A percentile compares a stretch with the other conserved stretches of the same genome.
These are phyloP conservation scores for Spialia ferax DNA, from an alignment of 2,888 invertebrate genomes.

Conservation along the genomic window DNA sequence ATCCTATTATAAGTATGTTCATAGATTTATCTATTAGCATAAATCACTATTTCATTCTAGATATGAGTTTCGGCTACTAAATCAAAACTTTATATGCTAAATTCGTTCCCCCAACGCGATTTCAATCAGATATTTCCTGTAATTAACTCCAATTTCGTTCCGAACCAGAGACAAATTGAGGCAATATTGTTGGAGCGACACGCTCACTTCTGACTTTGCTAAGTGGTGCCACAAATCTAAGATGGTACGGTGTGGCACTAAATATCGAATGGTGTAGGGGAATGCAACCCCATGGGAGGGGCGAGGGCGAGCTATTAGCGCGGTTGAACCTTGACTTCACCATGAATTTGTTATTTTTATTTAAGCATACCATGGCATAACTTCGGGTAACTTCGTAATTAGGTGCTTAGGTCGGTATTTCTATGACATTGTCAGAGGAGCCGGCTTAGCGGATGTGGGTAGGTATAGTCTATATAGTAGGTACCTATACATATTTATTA, in stretches of 20 bases:
- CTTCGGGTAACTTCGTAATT: conserved; percentile 36
- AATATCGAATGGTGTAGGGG: conserved; percentile 72
- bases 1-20: too few relatives aligned
- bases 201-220: conserved; percentile 60
- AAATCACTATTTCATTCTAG: neutral
- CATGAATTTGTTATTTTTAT: conserved; percentile 62
- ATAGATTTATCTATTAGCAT: too few relatives aligned
- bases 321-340: conserved; percentile 74
- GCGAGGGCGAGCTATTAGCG: conserved; percentile 68
- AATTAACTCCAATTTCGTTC: conserved; percentile 47
- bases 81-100: conserved; percentile 27
- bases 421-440: neutral
- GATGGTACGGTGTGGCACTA: conserved; percentile 83
- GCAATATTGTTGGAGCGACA: conserved; percentile 54
- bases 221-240: conserved; percentile 78
- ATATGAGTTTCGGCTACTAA: conserved; percentile 3
- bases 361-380: conserved; percentile 31
- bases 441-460: neutral
- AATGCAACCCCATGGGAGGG: conserved; percentile 60
- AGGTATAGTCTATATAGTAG: too few relatives aligned
- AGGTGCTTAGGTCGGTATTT: conserved; percentile 22
- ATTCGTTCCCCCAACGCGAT: conserved; percentile 27
- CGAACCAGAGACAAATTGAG: conserved; percentile 54
- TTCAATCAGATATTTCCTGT: conserved; percentile 46
- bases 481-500: too few relatives aligned